Percentiles rank a stretch among this genome's conserved stretches.
Conservation (phyloP, 1,140 invertebrate species). For the Scaptomyza montana region DNA sequence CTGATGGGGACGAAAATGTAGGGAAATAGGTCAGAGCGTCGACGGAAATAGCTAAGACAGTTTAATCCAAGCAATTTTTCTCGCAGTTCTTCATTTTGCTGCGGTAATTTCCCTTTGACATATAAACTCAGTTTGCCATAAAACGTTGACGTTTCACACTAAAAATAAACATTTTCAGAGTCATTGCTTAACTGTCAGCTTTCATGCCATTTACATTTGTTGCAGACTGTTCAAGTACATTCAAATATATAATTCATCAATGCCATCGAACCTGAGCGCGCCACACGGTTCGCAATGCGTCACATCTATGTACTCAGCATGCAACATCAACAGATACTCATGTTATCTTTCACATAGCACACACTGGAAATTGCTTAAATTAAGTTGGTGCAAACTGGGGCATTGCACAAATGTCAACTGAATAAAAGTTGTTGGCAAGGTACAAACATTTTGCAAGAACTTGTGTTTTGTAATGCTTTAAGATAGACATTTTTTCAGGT, state of each 20-base stretch:
- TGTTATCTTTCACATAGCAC: background rate
- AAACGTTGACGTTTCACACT: background rate
- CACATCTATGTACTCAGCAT: background rate
- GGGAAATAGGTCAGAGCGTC: slow-evolving; percentile 49
- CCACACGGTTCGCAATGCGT: background rate
- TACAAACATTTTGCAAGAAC: background rate
- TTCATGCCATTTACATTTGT: slow-evolving; percentile 35
- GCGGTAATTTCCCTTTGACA: slow-evolving; percentile 40
- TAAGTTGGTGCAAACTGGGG: slow-evolving; percentile 3
- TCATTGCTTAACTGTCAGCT: slow-evolving; percentile 13
- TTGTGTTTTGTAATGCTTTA: too few relatives aligned
- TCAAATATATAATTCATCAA: slow-evolving; percentile 43
- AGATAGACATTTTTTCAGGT: too few relatives aligned
- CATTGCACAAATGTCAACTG: background rate
- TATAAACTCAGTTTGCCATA: slow-evolving; percentile 8
- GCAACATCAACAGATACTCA: background rate
- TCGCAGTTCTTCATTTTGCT: slow-evolving; percentile 34
- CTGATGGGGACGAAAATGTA: slow-evolving; percentile 28
- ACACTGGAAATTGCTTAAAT: slow-evolving; percentile 7
- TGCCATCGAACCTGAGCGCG: slow-evolving; percentile 15
- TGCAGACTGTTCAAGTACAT: slow-evolving; percentile 3
- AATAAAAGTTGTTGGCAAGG: background rate
- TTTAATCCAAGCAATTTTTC: slow-evolving; percentile 49
- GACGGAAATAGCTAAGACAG: slow-evolving; percentile 72
- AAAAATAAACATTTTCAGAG: slow-evolving; percentile 6